Conservation (phyloP, 2,797 vertebrate genomes). For the Xerus rutilus region DNA sequence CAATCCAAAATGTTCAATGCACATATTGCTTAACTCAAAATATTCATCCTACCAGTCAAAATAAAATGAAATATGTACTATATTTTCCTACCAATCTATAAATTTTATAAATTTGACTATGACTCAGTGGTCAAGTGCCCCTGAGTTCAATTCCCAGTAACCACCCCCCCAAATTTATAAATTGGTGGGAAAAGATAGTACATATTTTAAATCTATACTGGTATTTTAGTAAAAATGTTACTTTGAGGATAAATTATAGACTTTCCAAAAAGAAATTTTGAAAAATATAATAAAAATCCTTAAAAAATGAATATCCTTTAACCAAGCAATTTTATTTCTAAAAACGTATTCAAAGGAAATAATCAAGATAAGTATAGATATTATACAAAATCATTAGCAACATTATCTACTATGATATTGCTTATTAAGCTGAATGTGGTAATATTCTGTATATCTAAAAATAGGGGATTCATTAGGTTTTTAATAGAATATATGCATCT, state of each 20-base stretch:
- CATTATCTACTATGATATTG: background rate
- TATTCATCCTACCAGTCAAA: background rate
- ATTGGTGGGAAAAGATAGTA: too few species aligned
- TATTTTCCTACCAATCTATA: background rate
- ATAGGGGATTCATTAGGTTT: background rate
- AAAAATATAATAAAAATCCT: background rate
- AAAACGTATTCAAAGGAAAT: conserved; percentile 7
- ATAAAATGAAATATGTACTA: background rate
- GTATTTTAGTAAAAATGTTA: background rate
- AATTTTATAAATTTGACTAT: background rate
- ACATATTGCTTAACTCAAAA: conserved; percentile 5
- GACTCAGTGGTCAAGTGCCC: too few species aligned
- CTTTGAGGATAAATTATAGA: background rate
- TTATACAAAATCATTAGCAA: background rate
- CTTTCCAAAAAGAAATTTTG: background rate
- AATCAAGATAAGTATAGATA: background rate
- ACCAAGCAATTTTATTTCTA: background rate
- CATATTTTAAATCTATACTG: background rate
- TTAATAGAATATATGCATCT: background rate
- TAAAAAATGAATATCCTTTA: conserved; percentile 2
- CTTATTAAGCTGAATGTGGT: conserved; percentile 14
- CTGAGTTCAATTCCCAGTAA: too few species aligned
- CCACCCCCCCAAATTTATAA: too few species aligned
- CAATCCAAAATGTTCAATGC: conserved; percentile 27
- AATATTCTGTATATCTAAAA: background rate